Conservation (phyloP, 1,140 invertebrate genomes). For the Zaprionus nigranus region DNA sequence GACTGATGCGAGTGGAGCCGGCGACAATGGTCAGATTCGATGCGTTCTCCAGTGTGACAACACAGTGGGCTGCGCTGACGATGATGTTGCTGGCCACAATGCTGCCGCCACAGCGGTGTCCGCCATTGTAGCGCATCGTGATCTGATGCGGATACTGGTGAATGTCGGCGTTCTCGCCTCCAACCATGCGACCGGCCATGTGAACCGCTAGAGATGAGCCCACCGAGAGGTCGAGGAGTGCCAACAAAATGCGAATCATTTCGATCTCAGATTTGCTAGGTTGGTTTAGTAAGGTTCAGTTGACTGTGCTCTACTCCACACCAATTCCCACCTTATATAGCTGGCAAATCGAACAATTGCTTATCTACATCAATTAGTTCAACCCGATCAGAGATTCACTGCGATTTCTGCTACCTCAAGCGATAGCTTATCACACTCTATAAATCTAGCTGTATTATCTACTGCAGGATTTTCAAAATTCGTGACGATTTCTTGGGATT, state of each 20-base stretch:
- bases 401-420: not conserved
- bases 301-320: not conserved
- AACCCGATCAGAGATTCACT: constrained; percentile 12
- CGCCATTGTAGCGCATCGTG: constrained; percentile 61
- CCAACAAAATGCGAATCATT: constrained; percentile 18
- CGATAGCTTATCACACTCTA: constrained; percentile 7
- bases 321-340: not conserved
- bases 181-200: constrained; percentile 66
- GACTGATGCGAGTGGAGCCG: constrained; percentile 55
- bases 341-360: not conserved
- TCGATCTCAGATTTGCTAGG: not conserved
- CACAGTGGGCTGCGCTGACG: constrained; percentile 87
- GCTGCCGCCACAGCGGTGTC: constrained; percentile 86
- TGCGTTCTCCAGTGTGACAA: constrained; percentile 33
- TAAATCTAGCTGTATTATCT: constrained; percentile 1
- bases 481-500: constrained; percentile 5
- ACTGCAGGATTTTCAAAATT: not conserved
- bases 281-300: not conserved
- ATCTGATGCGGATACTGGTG: constrained; percentile 65
- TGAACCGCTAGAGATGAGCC: not conserved
- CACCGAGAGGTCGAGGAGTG: not conserved
- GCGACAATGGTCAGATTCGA: constrained; percentile 59
- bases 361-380: constrained; percentile 9
- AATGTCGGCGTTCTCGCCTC: constrained; percentile 57
- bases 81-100: constrained; percentile 83